Evolutionary conservation across 2,113 vertebrate genomes (phyloP).

Genomic region (Indicator maculatus): DNA sequence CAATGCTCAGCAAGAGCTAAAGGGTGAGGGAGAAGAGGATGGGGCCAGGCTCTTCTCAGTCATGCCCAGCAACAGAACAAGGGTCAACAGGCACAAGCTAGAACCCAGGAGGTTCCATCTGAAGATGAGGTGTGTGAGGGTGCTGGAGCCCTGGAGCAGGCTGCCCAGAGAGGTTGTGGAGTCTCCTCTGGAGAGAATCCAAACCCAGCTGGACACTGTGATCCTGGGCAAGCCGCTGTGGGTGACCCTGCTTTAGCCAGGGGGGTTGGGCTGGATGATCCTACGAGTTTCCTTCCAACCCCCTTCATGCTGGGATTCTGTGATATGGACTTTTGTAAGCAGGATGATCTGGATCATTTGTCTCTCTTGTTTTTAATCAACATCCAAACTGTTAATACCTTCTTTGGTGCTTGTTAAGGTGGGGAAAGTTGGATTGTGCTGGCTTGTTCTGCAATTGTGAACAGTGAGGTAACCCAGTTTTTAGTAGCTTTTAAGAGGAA

Average conservation of each 20-base stretch:
- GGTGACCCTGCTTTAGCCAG: background rate
- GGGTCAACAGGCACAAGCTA: too few relatives aligned
- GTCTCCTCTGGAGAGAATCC: too few relatives aligned
- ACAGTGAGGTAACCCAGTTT: background rate
- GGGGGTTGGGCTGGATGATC: background rate
- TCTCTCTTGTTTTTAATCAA: background rate
- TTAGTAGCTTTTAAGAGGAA: background rate
- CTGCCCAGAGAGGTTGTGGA: too few relatives aligned
- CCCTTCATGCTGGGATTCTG: background rate
- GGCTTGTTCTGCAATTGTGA: background rate
- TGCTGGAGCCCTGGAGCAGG: too few relatives aligned
- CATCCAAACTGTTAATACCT: background rate
- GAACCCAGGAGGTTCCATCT: too few relatives aligned
- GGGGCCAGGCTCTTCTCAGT: too few relatives aligned
- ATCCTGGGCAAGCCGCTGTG: background rate
- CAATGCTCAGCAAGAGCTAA: too few relatives aligned
- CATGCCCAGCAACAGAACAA: too few relatives aligned
- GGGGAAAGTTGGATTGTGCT: background rate
- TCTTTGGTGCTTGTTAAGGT: background rate
- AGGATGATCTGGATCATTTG: fast-evolving
- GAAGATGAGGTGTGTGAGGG: too few relatives aligned
- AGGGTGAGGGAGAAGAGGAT: too few relatives aligned
- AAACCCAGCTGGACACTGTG: too few relatives aligned
- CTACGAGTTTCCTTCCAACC: background rate
- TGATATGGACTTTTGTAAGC: background rate